Conservation (phyloP, 2,797 vertebrate genomes). For the Sebastes steindachneri region DNA sequence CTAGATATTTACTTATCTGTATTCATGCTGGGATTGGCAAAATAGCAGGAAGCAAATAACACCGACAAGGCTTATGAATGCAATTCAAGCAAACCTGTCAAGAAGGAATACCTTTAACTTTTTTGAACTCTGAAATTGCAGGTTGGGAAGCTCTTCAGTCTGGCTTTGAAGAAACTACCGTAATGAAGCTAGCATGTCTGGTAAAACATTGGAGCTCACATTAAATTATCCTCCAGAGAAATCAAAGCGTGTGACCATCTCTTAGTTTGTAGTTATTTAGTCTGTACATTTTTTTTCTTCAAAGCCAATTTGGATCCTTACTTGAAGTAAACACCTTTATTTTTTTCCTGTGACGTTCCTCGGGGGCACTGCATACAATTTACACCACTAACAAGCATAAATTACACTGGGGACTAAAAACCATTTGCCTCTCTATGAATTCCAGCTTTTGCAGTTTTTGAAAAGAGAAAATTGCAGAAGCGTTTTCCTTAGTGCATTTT, state of each 20-base stretch:
- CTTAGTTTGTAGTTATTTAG: slow-evolving; percentile 11
- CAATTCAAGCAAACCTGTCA: slow-evolving; percentile 33
- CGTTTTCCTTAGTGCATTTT: slow-evolving; percentile 41
- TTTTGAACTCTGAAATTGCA: background rate
- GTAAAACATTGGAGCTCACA: background rate
- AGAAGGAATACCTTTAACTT: slow-evolving; percentile 8
- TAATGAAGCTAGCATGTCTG: background rate
- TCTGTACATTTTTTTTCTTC: slow-evolving; percentile 4
- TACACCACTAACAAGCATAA: slow-evolving; percentile 72
- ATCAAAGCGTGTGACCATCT: background rate
- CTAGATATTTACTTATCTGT: slow-evolving; percentile 48
- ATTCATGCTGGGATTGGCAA: slow-evolving; percentile 34
- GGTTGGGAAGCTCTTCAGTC: background rate
- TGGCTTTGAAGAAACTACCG: background rate
- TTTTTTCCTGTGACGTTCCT: slow-evolving; percentile 45
- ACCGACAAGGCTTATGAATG: slow-evolving; percentile 7
- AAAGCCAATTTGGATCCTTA: slow-evolving; percentile 52
- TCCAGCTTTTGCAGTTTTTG: slow-evolving; percentile 45
- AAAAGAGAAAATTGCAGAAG: slow-evolving; percentile 41
- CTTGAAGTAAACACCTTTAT: slow-evolving; percentile 72
- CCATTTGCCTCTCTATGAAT: slow-evolving; percentile 38
- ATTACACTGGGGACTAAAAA: slow-evolving; percentile 61
- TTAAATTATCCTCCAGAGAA: background rate
- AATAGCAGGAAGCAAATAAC: slow-evolving; percentile 28
- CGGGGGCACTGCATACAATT: slow-evolving; percentile 63